Evolutionary conservation across 2,888 invertebrate species (phyloP), one percentile per base, ranked within the genome.

Genomic region (Phyto melanocephala): DNA sequence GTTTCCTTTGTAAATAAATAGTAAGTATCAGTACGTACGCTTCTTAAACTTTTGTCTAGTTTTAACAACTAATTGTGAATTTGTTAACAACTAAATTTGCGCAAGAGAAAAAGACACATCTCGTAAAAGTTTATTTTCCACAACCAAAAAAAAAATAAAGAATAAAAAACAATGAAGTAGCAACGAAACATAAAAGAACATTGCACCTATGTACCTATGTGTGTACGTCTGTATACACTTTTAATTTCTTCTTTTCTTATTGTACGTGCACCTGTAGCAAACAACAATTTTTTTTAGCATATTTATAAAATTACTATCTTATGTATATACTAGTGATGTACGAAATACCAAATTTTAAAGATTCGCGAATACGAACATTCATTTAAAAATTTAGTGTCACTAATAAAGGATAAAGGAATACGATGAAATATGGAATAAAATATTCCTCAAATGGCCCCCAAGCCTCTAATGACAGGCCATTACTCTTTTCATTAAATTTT

Each of bases 61-160:
- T 74, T 80, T 54, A 62, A 63, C 74, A 65, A 71, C 81, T 81
- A 76, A 81, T 81, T 81, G 81, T 63, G 70, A 75, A 80, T 80
- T 80, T 80, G 80, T 81, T 76, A 81, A 81, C 76, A 81, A 81
- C 60, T 58, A 20, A 81, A 81, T 76, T 60, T 71, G 28, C 50
- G 10, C 40, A 65, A 67, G 10, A 35, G 42, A 10, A 70, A 33
- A 52, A 24, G 22, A n/a, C n/a, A 17, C 28, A 58, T 17, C n/a
- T 58, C 47, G 58, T 24, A 20, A 8, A 63, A 54, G 37, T 35
- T 58, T 65, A 50, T 50, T 50, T 35, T 54, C 22, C 40, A 22
- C 15, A 15, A 11, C 28, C 60, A 47, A 22, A 22, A 40, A 20
- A 56, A 28, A 40, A 40, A 60, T 17, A 45, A 45, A 60, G 33